phyloP scores from a whole-genome alignment of 2,888 invertebrate genomes.

The Nomada lathburiana region DNA sequence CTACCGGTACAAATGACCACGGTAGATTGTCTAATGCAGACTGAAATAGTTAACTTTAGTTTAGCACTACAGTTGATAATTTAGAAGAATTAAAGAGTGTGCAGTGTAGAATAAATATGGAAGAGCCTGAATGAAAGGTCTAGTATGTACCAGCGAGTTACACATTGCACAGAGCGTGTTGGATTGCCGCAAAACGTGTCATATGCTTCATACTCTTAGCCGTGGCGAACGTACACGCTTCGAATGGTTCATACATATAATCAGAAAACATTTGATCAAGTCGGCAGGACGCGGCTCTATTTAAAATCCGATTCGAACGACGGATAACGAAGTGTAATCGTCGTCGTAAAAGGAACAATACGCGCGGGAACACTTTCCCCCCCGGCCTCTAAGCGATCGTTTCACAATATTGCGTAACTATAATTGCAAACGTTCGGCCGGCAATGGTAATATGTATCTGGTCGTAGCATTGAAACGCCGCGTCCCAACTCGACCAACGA shows the following conservation, averaged over 20 bases:
- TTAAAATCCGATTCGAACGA: conserved; percentile 4
- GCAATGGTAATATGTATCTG: conserved; percentile 18
- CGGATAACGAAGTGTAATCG: conserved; percentile 6
- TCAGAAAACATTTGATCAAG: neutral
- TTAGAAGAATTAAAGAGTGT: too few relatives aligned
- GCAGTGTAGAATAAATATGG: too few relatives aligned
- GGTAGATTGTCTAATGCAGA: too few relatives aligned
- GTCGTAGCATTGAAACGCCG: conserved; percentile 24
- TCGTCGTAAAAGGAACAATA: neutral
- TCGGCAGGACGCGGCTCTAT: conserved; percentile 16
- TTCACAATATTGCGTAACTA: conserved; percentile 38
- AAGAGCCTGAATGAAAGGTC: too few relatives aligned
- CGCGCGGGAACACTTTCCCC: conserved; percentile 31
- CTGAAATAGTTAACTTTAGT: too few relatives aligned
- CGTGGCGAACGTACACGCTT: too few relatives aligned
- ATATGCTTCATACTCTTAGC: neutral
- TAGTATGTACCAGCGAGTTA: too few relatives aligned
- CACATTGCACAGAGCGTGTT: too few relatives aligned
- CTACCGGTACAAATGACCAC: too few relatives aligned
- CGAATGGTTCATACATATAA: neutral
- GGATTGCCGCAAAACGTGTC: neutral
- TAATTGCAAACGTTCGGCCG: conserved; percentile 38
- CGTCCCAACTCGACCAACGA: conserved; percentile 3
- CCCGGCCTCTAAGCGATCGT: conserved; percentile 19
- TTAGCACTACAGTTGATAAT: too few relatives aligned